Evolutionary conservation across 2,113 vertebrate species (phyloP), one percentile per base, ranked within the genome.

Genomic region (Rhizomys pruinosus): DNA sequence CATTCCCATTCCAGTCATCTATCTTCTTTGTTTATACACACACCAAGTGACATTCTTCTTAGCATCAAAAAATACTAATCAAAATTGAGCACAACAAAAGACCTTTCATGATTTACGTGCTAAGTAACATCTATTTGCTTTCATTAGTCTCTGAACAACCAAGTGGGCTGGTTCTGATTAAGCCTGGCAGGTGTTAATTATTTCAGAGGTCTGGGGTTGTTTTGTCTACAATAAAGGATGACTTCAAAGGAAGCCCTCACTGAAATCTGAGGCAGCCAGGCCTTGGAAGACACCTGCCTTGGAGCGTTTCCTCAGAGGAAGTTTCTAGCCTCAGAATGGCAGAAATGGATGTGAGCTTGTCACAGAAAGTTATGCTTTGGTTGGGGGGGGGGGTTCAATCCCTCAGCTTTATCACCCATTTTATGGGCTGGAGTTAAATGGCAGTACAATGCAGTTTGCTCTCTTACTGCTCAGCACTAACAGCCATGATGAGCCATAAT

Each of bases 11-110:
- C 97, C 27, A 90, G 93, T 81, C 97, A 98, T 98, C 97, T 96
- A 95, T 98, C 98, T 98, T 98, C 97, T 98, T 97, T 98, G 97
- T 98, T 98, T 97, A 93, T 80, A 72, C 84, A 90, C 90, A 96
- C 89, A 96, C 84, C n/a, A n/a, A 98, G 96, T 94, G 97, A 97
- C 98, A 97, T 97, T 97, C 96, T 97, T 98, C 96, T 97, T 63
- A 97, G 86, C 90, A 97, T 97, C 96, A 97, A 97, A 97, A 98
- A 98, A 96, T 71, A 97, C 96, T 94, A 96, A 96, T 93, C 94
- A 96, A 91, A 96, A 96, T 89, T 93, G 96, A 96, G 90, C 95
- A 93, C 81, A 97, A 95, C 88, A 91, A 96, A 97, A 97, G 97
- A 92, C 66, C 96, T 95, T 93, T 95, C 96, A 90, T 97, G 98